Evolutionary conservation across 2,113 vertebrate genomes (phyloP).

Genomic region (Scytalopus superciliaris): DNA sequence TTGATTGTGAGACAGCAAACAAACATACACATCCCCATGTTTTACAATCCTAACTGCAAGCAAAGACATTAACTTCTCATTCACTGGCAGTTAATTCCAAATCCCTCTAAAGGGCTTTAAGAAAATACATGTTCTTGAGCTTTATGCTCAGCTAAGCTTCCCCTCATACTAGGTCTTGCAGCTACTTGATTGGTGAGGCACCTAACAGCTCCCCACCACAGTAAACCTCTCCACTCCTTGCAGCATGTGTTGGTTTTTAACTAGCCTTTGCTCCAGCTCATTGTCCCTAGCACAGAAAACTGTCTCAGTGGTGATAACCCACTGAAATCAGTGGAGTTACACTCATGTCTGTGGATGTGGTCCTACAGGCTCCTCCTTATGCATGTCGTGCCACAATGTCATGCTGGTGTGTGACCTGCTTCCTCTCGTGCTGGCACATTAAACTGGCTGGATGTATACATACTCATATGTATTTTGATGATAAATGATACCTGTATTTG

Average conservation of each 20-base stretch:
- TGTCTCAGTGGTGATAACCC: not conserved
- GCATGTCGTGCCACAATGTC: not conserved
- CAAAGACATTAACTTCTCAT: not conserved
- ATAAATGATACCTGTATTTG: not conserved
- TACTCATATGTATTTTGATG: not conserved
- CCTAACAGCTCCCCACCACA: not conserved
- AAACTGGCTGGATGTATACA: not conserved
- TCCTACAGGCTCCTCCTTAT: not conserved
- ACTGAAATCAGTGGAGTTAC: not conserved
- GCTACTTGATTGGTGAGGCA: not conserved
- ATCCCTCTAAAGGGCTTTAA: not conserved
- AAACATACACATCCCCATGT: not conserved
- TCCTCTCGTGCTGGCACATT: not conserved
- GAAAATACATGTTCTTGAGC: not conserved
- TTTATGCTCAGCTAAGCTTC: not conserved
- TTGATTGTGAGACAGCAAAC: not conserved
- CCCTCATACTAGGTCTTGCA: not conserved
- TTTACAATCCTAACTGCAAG: not conserved
- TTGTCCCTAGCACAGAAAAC: not conserved
- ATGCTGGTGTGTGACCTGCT: not conserved
- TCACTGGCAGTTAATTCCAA: not conserved
- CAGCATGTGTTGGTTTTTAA: not conserved
- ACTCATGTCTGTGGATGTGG: not conserved
- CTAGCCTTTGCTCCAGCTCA: not conserved
- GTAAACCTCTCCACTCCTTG: not conserved